phyloP scores from a whole-genome alignment of 92 coral and sea anemone genomes.

The Porites evermanni region DNA sequence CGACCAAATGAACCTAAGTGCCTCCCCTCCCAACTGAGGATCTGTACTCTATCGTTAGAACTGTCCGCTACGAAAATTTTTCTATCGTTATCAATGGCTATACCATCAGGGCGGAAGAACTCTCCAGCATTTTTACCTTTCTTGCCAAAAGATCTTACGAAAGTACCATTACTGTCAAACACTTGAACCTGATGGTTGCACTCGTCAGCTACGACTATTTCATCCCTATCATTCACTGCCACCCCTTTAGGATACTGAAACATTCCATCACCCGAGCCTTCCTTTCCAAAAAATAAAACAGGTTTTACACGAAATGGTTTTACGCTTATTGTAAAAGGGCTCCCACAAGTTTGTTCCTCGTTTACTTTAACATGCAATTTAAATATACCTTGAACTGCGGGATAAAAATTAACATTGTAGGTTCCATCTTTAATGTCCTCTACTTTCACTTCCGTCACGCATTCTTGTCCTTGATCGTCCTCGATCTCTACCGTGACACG shows the following conservation, averaged over 20 bases:
- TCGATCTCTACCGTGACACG: too few relatives aligned
- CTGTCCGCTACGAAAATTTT: too few relatives aligned
- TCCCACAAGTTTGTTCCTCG: neutral
- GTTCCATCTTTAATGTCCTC: neutral
- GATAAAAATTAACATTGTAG: neutral
- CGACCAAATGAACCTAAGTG: too few relatives aligned
- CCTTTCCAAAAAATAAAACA: neutral
- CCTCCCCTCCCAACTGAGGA: too few relatives aligned
- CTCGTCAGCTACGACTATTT: slow-evolving; percentile 2
- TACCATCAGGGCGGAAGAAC: too few relatives aligned
- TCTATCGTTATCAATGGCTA: too few relatives aligned
- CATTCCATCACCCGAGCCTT: neutral
- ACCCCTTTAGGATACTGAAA: neutral
- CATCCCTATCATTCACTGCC: slow-evolving; percentile 2
- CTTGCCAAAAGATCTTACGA: neutral
- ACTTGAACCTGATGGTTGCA: too few relatives aligned
- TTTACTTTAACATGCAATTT: neutral
- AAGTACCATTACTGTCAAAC: neutral
- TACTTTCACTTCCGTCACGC: too few relatives aligned
- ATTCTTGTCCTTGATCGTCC: too few relatives aligned
- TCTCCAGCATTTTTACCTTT: neutral
- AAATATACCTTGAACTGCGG: neutral
- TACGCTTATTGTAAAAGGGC: neutral
- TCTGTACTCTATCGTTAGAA: too few relatives aligned
- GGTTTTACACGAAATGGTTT: slow-evolving; percentile 3